Evolutionary conservation across 1,140 invertebrate species (phyloP).

Genomic region (Wasmannia auropunctata): DNA sequence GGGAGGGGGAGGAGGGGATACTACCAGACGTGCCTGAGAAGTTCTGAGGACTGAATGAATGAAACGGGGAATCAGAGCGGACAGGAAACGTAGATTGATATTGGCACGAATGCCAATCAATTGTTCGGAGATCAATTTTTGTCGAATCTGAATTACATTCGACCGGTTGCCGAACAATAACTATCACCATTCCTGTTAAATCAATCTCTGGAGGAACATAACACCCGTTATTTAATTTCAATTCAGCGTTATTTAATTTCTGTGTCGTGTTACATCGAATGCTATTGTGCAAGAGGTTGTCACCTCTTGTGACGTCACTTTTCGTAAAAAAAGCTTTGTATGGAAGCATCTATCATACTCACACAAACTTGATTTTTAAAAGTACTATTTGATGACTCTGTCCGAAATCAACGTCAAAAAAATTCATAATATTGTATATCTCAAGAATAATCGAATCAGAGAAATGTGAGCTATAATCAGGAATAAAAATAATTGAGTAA

Average conservation of each 20-base stretch:
- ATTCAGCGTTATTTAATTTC: constrained; percentile 46
- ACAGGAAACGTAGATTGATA: constrained; percentile 31
- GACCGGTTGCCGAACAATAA: constrained; percentile 8
- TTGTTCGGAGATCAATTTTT: constrained; percentile 44
- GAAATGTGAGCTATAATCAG: background rate
- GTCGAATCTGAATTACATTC: constrained; percentile 20
- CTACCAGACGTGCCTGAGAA: background rate
- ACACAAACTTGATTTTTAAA: background rate
- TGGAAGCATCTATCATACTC: background rate
- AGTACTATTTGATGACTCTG: background rate
- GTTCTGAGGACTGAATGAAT: constrained; percentile 29
- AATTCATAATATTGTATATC: background rate
- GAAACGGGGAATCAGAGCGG: background rate
- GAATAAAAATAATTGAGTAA: background rate
- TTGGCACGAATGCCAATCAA: constrained; percentile 39
- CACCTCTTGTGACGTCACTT: background rate
- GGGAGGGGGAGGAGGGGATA: no score
- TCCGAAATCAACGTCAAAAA: background rate
- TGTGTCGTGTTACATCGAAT: background rate
- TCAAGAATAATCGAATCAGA: background rate
- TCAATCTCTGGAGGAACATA: background rate
- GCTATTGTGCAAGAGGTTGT: background rate
- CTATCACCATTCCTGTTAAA: constrained; percentile 14
- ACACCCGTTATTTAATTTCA: constrained; percentile 20
- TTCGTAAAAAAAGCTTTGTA: constrained; percentile 16